phyloP scores from a whole-genome alignment of 2,113 vertebrate species.

The Plotosus lineatus region DNA sequence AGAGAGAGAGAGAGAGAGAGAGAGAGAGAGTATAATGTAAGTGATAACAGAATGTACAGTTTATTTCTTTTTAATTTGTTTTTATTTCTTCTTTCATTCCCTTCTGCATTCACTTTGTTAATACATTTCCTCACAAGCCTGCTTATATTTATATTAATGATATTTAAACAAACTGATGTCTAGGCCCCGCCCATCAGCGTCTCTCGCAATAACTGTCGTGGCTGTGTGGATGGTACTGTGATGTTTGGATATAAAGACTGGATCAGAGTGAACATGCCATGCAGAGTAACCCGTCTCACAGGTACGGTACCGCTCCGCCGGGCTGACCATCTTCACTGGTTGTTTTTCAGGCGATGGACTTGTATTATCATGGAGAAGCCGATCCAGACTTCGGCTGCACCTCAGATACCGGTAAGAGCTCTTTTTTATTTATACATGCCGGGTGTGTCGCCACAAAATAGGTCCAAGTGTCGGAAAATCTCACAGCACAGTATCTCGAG shows the following conservation, averaged over 20 bases:
- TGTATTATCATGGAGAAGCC: constrained; percentile 74
- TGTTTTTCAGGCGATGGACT: constrained; percentile 73
- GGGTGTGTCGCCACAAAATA: too few species aligned
- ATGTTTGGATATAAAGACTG: neutral
- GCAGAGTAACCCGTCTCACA: too few species aligned
- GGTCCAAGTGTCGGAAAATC: too few species aligned
- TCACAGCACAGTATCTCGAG: too few species aligned
- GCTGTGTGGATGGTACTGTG: neutral
- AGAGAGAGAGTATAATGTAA: too few species aligned
- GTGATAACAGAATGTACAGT: too few species aligned
- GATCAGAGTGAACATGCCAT: too few species aligned
- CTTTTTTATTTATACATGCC: too few species aligned
- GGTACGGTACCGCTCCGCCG: neutral
- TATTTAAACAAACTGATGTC: neutral
- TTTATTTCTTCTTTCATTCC: too few species aligned
- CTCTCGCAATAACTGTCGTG: neutral
- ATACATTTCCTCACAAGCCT: neutral
- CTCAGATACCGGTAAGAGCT: constrained; percentile 71
- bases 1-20: too few species aligned
- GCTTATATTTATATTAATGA: neutral
- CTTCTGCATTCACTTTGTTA: neutral
- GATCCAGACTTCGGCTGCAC: constrained; percentile 74
- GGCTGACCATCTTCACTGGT: constrained; percentile 19
- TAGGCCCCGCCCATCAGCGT: neutral
- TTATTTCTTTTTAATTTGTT: too few species aligned